These are phyloP conservation scores for Camponotus vicinus DNA, from an alignment of 1,140 invertebrate species.

Conservation along the genomic window DNA sequence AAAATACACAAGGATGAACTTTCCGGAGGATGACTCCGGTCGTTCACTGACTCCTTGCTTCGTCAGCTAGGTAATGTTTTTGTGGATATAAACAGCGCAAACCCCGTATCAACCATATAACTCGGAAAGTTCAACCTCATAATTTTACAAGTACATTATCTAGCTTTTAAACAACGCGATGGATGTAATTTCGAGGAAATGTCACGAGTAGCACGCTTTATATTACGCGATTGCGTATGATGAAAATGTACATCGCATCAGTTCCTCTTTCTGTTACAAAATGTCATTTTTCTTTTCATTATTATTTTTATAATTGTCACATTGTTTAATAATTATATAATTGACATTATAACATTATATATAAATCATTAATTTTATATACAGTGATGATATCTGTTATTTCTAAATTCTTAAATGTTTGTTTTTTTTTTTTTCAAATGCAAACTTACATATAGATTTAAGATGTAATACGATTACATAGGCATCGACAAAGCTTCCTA, in stretches of 20 bases:
- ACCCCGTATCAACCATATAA: background rate
- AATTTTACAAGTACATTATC: background rate
- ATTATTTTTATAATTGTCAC: slow-evolving; percentile 2
- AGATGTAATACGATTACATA: background rate
- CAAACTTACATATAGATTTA: slow-evolving; percentile 10
- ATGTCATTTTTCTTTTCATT: background rate
- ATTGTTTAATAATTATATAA: slow-evolving; percentile 4
- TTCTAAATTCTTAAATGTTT: background rate
- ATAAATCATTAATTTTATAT: background rate
- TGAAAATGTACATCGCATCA: background rate
- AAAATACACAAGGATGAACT: slow-evolving; percentile 74
- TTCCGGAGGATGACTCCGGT: slow-evolving; percentile 36
- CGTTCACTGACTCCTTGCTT: slow-evolving; percentile 66
- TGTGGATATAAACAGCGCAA: background rate
- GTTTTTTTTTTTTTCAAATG: background rate
- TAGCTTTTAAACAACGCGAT: background rate
- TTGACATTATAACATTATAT: background rate
- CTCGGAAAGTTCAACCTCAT: background rate
- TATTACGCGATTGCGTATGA: background rate
- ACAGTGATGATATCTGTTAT: background rate
- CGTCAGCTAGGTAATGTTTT: slow-evolving; percentile 43
- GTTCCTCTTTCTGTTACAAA: background rate
- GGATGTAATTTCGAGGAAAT: background rate
- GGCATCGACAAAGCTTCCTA: background rate
- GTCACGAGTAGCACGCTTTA: background rate